These are phyloP conservation scores for Epistrophe grossulariae DNA, from an alignment of 2,888 invertebrate genomes.

Conservation along the genomic window DNA sequence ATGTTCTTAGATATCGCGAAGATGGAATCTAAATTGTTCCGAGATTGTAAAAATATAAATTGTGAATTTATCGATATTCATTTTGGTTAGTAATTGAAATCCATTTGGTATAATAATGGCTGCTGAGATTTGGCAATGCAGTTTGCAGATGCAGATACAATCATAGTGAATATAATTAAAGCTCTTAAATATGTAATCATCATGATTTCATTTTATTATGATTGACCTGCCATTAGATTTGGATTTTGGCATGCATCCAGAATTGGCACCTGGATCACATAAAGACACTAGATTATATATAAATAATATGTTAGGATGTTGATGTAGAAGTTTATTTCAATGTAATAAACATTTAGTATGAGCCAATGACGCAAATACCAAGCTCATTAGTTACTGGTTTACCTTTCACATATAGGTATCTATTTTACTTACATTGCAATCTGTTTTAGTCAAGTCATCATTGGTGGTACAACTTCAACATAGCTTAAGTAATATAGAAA, in stretches of 20 bases:
- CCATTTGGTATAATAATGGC: conserved; percentile 32
- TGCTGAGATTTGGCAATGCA: conserved; percentile 33
- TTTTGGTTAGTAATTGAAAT: conserved; percentile 32
- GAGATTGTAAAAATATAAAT: conserved; percentile 24
- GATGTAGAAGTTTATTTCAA: too few relatives aligned
- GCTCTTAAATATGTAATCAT: conserved; percentile 51
- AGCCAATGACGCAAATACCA: too few relatives aligned
- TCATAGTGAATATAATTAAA: conserved; percentile 44
- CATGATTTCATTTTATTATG: conserved; percentile 61
- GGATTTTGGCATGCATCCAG: conserved; percentile 49
- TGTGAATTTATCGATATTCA: conserved; percentile 33
- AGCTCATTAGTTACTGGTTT: too few relatives aligned
- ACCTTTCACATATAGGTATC: too few relatives aligned
- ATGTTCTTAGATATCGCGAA: not conserved
- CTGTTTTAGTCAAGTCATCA: too few relatives aligned
- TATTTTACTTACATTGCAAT: too few relatives aligned
- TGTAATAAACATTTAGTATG: too few relatives aligned
- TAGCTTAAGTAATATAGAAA: too few relatives aligned
- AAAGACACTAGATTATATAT: too few relatives aligned
- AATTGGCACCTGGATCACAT: not conserved
- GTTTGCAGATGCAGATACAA: conserved; percentile 28
- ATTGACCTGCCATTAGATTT: conserved; percentile 24
- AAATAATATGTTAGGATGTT: too few relatives aligned
- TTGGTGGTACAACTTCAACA: too few relatives aligned
- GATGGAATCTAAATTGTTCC: conserved; percentile 12